phyloP scores from a whole-genome alignment of 2,797 vertebrate species.

The Spinibarbus caldwelli region DNA sequence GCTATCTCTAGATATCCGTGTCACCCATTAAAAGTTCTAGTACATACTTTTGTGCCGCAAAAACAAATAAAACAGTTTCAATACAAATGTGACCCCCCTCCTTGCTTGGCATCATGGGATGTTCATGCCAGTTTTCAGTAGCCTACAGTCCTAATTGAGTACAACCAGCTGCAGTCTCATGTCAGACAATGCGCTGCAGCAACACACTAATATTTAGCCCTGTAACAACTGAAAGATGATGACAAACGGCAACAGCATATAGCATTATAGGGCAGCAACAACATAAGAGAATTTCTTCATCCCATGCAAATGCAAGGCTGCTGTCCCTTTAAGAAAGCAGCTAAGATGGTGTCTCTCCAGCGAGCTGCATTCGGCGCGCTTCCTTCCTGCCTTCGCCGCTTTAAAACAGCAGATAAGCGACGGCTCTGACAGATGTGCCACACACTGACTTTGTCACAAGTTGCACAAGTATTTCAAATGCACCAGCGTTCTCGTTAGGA shows the following conservation, averaged over 20 bases:
- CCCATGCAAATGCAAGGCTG: conserved; percentile 21
- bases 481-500: neutral
- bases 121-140: conserved; percentile 6
- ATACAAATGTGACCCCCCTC: neutral
- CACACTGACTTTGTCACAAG: neutral
- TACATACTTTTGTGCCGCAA: too few relatives aligned
- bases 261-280: neutral
- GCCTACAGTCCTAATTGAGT: neutral
- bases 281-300: neutral
- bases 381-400: conserved; percentile 74
- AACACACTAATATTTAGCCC: neutral
- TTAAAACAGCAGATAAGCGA: conserved; percentile 51
- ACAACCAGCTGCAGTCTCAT: too few relatives aligned
- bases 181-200: neutral
- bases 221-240: neutral
- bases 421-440: conserved; percentile 13
- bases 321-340: conserved; percentile 69
- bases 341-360: conserved; percentile 76
- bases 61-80: neutral
- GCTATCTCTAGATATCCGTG: neutral
- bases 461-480: conserved; percentile 6
- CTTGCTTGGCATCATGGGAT: neutral
- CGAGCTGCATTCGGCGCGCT: conserved; percentile 74
- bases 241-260: neutral
- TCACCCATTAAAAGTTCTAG: neutral